Base-by-base conservation (phyloP, 2,888 invertebrate species). In the Arrhopalites spinosus region DNA sequence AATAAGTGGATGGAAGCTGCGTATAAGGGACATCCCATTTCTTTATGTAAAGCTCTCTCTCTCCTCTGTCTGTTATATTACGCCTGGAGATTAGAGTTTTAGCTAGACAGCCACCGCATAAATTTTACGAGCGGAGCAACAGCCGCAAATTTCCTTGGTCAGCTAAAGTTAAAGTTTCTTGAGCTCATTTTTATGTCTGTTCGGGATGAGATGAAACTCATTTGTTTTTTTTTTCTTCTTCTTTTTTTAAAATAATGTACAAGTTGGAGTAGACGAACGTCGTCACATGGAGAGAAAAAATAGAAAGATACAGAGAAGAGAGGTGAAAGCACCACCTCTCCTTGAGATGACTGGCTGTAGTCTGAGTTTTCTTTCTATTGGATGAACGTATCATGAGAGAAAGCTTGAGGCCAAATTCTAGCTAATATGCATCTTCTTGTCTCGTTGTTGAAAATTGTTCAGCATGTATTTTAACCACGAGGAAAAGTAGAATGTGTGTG, bases 121-220 rank as follows among this genome's bases (percentile, higher is more conserved):
- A 71, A 71, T 71, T 59, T 71, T 71, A 71, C 56, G 61, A 71
- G 71, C 15, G 20, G 56, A 56, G 71, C 71, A 71, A 59, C 71
- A 71, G 71, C 53, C 71, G 36, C 59, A 59, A 71, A 15, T 61
- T 71, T 36, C 17, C 36, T 71, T 43, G 59, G 56, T 71, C 71
- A 59, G 71, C 59, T 17, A 59, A 71, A 59, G 36, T 47, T 71
- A 23, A 30, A 50, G 50, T 69, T 56, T 56, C 71, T 45, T 45
- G 23, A 23, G 61, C 25, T 71, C 59, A 59, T 71, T 56, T 70
- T 70, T 71, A 59, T 36, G 43, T 59, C 43, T 61, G n/a, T 30
- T 71, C 20, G 59, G 36, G 71, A 43, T 71, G 71, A 61, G 61
- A 36, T 71, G 59, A 36, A 71, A 59, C 59, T 71, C 59, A 71